phyloP scores from a whole-genome alignment of 2,888 invertebrate genomes.

The Griposia aprilina region DNA sequence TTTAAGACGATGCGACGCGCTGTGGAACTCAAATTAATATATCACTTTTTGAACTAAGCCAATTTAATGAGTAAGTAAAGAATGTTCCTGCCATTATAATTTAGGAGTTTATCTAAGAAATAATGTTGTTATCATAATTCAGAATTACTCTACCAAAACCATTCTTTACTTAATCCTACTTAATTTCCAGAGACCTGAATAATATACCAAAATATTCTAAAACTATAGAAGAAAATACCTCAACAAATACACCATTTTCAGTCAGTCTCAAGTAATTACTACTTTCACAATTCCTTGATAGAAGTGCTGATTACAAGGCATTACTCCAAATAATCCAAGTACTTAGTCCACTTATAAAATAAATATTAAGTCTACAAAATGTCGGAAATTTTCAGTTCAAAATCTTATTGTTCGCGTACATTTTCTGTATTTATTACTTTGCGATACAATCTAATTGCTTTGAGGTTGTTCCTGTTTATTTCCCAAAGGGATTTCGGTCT shows the following conservation, averaged over 20 bases:
- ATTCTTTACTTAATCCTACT: background rate
- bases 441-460: slow-evolving; percentile 66
- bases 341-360: slow-evolving; percentile 30
- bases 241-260: slow-evolving; percentile 8
- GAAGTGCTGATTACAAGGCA: slow-evolving; percentile 25
- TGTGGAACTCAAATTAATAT: no score
- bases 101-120: background rate
- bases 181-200: background rate
- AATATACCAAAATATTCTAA: background rate
- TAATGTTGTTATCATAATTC: background rate
- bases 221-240: slow-evolving; percentile 2
- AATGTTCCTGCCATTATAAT: background rate
- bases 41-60: background rate
- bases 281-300: background rate
- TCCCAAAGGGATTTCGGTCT: slow-evolving; percentile 65
- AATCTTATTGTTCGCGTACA: slow-evolving; percentile 50
- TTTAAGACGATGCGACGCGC: background rate
- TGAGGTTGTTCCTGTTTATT: slow-evolving; percentile 61
- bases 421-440: slow-evolving; percentile 59
- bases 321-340: slow-evolving; percentile 37
- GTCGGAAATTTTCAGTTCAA: slow-evolving; percentile 46
- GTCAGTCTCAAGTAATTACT: slow-evolving; percentile 14
- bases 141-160: background rate
- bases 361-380: slow-evolving; percentile 27
- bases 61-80: background rate